Percentiles rank a stretch among this genome's conserved stretches.
Evolutionary conservation across 2,113 vertebrate species (phyloP).

Genomic region (Salvelinus namaycush): DNA sequence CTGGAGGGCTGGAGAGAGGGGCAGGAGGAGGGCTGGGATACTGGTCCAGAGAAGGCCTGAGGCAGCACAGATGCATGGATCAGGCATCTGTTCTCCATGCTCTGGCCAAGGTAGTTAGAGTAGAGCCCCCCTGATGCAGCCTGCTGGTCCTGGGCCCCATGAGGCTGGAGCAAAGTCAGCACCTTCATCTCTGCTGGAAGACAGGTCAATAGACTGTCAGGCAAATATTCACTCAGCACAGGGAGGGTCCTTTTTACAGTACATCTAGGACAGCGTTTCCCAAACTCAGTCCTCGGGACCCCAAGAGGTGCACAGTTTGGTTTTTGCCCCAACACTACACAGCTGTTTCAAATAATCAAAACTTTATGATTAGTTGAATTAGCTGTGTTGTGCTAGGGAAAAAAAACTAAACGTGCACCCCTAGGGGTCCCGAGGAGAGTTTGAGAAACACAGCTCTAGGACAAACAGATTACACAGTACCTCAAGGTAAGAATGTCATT

Average conservation of each 20-base stretch:
- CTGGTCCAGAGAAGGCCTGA: background rate
- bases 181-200: slow-evolving; percentile 59
- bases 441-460: background rate
- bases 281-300: no score
- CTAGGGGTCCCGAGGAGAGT: no score
- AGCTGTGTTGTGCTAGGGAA: no score
- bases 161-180: slow-evolving; percentile 38
- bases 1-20: slow-evolving; percentile 52
- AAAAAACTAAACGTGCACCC: no score
- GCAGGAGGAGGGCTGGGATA: slow-evolving; percentile 42
- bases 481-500: background rate
- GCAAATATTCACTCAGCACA: background rate
- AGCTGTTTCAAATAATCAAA: no score
- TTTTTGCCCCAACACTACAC: no score
- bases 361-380: no score
- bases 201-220: slow-evolving; percentile 19
- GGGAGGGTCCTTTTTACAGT: background rate
- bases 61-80: slow-evolving; percentile 32
- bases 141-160: slow-evolving; percentile 15
- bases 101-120: slow-evolving; percentile 44
- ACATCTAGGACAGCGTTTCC: no score
- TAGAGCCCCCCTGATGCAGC: slow-evolving; percentile 26
- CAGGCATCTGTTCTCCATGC: slow-evolving; percentile 72
- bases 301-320: no score
- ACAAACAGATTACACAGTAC: background rate